Evolutionary conservation across 2,888 invertebrate species (phyloP), one percentile per base, ranked within the genome.

Genomic region (Caenorhabditis imperialis): DNA sequence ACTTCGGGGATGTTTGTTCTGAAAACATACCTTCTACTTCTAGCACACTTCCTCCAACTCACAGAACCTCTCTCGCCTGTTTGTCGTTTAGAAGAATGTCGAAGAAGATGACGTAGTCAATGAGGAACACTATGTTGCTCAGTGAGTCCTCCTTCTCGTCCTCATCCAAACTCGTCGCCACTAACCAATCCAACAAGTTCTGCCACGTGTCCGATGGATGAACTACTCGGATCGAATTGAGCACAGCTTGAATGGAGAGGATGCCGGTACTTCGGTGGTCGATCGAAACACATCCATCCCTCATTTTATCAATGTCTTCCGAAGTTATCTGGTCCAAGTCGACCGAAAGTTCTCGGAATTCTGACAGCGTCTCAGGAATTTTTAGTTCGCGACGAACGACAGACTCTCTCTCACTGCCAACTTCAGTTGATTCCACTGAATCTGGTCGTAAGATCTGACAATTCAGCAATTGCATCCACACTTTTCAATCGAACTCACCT

Each of bases 1-100:
- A 76, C 72, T 37, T 76, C 76, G 3, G 76, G 67, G 33, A 76
- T 61, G 30, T 57, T 61, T 16, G 51, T 18, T 57, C 71, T 73
- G 44, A 55, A 65, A 54, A 40, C 7, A 10, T 12, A 18, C 16
- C 3, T 14, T 6, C 6, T 7, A 7, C 6, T 30, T 30, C 30
- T 10, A 6, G 10, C 10, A 30, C 10, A 30, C 10, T 30, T 30
- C 6, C 6, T 7, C 10, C 10, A 30, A 16, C 65, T 57, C 40
- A 65, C 65, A 65, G 37, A 3, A 65, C 69, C 54, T 70, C 69
- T 70, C 69, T 58, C n/a, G 58, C 16, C 18, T 60, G 69, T 54
- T 70, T 70, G 47, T 70, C 69, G 25, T 45, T 54, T 12, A 44
- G 47, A 10, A 70, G 53, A 16, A 60, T 35, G 8, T 47, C 54